phyloP scores from a whole-genome alignment of 1,140 invertebrate species.

The Brachionus calyciflorus region DNA sequence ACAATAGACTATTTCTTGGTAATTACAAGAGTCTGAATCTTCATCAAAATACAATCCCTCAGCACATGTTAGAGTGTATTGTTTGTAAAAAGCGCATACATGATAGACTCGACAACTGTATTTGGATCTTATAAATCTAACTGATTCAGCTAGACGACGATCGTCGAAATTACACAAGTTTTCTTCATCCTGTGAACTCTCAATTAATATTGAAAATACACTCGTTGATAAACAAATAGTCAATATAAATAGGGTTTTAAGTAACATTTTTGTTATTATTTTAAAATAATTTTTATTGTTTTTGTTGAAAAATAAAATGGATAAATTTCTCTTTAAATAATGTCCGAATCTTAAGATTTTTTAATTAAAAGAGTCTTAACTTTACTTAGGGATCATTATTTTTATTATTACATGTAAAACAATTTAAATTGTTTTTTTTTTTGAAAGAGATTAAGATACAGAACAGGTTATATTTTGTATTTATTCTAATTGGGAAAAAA shows the following conservation, averaged over 20 bases:
- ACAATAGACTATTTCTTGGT: constrained; percentile 18
- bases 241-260: neutral
- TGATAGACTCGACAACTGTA: constrained; percentile 37
- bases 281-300: neutral
- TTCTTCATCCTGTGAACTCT: neutral
- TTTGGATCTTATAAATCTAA: neutral
- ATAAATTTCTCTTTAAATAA: neutral
- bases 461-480: too few relatives aligned
- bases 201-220: neutral
- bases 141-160: neutral
- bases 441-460: too few relatives aligned
- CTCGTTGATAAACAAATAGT: neutral
- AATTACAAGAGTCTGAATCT: constrained; percentile 30
- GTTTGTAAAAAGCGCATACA: constrained; percentile 33
- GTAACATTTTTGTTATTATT: neutral
- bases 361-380: neutral
- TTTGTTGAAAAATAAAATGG: neutral
- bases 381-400: too few relatives aligned
- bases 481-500: too few relatives aligned
- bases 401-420: too few relatives aligned
- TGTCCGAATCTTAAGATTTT: neutral
- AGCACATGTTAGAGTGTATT: constrained; percentile 37
- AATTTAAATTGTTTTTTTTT: too few relatives aligned
- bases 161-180: constrained; percentile 10
- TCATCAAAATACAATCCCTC: constrained; percentile 31